These are phyloP conservation scores for Cheilinus undulatus DNA, from an alignment of 2,113 vertebrate species.

Conservation along the genomic window DNA sequence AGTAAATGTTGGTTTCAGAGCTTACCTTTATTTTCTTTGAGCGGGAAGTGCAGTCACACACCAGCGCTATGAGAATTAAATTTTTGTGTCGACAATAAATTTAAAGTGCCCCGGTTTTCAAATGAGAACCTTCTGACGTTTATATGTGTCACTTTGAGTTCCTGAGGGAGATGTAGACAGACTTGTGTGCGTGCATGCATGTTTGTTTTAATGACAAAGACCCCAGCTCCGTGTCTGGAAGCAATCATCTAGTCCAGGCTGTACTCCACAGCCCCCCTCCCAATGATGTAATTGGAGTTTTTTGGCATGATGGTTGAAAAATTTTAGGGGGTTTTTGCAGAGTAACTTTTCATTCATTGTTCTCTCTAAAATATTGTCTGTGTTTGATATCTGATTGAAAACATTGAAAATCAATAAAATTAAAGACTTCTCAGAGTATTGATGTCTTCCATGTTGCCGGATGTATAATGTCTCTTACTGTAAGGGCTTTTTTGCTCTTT, in stretches of 20 bases:
- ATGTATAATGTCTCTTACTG: conserved; percentile 1
- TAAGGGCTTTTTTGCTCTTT: conserved; percentile 24
- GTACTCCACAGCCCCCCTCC: conserved; percentile 73
- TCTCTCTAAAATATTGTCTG: not conserved
- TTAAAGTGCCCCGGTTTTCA: conserved; percentile 26
- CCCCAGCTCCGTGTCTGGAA: conserved; percentile 81
- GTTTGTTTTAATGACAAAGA: conserved; percentile 70
- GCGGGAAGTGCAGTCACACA: conserved; percentile 52
- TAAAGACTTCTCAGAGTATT: not conserved
- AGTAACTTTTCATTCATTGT: conserved; percentile 52
- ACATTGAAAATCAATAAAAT: not conserved
- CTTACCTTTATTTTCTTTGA: conserved; percentile 3
- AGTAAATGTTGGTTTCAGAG: conserved; percentile 11
- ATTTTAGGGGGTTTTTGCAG: conserved; percentile 61
- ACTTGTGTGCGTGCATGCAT: conserved; percentile 28
- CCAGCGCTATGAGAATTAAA: conserved; percentile 35
- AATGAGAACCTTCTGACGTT: conserved; percentile 37
- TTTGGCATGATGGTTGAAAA: conserved; percentile 50
- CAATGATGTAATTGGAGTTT: conserved; percentile 81
- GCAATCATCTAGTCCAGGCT: conserved; percentile 78
- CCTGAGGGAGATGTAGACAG: conserved; percentile 6
- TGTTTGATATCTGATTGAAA: too few relatives aligned
- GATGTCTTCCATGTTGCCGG: not conserved
- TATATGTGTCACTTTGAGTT: conserved; percentile 42
- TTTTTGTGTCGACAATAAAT: conserved; percentile 30